Percentiles rank a stretch among this genome's conserved stretches.
These are phyloP conservation scores for Tyrannus savana DNA, from an alignment of 2,113 vertebrate species.

Conservation along the genomic window DNA sequence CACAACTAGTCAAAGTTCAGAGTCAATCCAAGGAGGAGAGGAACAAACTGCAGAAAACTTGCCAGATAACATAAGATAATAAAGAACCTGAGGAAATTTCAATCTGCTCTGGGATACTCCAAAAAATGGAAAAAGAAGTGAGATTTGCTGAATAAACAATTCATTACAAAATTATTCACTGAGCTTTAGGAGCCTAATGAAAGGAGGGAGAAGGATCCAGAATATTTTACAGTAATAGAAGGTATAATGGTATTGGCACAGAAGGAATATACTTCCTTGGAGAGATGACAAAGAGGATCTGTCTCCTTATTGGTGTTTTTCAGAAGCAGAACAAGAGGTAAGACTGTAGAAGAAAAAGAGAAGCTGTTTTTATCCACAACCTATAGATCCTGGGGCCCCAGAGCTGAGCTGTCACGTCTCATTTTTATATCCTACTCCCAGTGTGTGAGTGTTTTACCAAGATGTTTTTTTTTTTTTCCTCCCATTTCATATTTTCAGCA, in stretches of 20 bases:
- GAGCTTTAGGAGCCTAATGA: background rate
- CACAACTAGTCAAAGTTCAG: background rate
- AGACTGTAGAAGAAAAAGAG: background rate
- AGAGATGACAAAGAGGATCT: background rate
- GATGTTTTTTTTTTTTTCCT: constrained; percentile 22
- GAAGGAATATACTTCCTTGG: background rate
- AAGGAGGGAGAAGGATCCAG: background rate
- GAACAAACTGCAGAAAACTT: constrained; percentile 8
- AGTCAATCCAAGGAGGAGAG: background rate
- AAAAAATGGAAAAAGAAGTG: background rate
- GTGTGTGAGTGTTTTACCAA: constrained; percentile 24
- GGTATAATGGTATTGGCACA: constrained; percentile 6
- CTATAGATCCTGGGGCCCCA: constrained; percentile 10
- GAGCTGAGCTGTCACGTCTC: constrained; percentile 46
- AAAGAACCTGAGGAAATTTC: background rate
- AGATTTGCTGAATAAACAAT: constrained; percentile 18
- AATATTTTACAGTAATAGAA: background rate
- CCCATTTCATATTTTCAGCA: constrained; percentile 18
- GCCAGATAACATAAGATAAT: background rate
- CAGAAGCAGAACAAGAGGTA: background rate
- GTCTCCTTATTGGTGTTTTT: constrained; percentile 13
- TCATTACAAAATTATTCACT: background rate
- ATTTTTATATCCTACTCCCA: constrained; percentile 26
- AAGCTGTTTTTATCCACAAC: background rate
- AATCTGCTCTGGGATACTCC: background rate